These are phyloP conservation scores for Erebia epiphron DNA, from an alignment of 2,888 invertebrate genomes.

Conservation along the genomic window DNA sequence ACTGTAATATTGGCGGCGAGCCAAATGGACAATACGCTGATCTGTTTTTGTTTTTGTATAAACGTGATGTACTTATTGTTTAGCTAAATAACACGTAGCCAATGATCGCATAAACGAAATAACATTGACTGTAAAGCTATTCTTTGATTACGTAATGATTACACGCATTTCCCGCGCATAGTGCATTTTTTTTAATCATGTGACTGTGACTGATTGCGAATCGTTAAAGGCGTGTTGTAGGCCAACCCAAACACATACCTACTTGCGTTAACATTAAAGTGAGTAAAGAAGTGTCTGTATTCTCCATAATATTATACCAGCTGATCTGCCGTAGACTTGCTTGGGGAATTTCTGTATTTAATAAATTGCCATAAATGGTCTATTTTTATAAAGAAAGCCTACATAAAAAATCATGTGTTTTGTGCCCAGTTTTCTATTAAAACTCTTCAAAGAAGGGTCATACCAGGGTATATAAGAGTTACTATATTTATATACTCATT, in stretches of 20 bases:
- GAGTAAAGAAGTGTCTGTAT: too few relatives aligned
- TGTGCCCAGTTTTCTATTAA: not conserved
- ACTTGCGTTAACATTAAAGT: not conserved
- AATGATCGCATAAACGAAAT: slow-evolving; percentile 37
- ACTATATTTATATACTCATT: too few relatives aligned
- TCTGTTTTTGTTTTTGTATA: slow-evolving; percentile 58
- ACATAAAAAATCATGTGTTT: too few relatives aligned
- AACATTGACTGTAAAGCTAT: slow-evolving; percentile 4
- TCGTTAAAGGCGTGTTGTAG: slow-evolving; percentile 33
- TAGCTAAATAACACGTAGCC: slow-evolving; percentile 56
- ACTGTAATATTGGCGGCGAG: slow-evolving; percentile 53
- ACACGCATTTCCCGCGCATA: slow-evolving; percentile 43
- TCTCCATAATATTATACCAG: too few relatives aligned
- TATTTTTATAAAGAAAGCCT: not conserved
- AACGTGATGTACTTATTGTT: slow-evolving; percentile 44
- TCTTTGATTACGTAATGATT: slow-evolving; percentile 57
- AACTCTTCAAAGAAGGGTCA: too few relatives aligned
- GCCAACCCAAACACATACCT: not conserved
- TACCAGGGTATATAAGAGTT: too few relatives aligned
- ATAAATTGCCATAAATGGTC: too few relatives aligned
- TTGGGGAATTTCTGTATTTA: too few relatives aligned
- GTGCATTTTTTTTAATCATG: slow-evolving; percentile 49
- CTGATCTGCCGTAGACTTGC: too few relatives aligned
- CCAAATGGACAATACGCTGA: slow-evolving; percentile 73
- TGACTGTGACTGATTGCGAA: slow-evolving; percentile 46